A percentile compares a stretch with the other conserved stretches of the same genome.
Conservation (phyloP, 1,140 invertebrate species). For the Drosophila kanapiae region DNA sequence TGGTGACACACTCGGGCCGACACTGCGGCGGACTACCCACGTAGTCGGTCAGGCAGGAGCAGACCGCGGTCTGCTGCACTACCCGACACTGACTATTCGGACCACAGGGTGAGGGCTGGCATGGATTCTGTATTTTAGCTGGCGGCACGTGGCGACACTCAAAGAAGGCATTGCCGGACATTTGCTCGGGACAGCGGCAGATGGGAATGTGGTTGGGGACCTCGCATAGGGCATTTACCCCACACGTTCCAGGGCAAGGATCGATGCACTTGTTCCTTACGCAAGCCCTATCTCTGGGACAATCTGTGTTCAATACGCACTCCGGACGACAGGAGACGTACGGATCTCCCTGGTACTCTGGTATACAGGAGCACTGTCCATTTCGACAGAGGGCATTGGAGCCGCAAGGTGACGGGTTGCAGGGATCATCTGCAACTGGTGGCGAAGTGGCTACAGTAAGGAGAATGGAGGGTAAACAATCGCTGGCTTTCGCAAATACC, state of each 20-base stretch:
- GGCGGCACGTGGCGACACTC: slow-evolving; percentile 81
- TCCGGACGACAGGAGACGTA: slow-evolving; percentile 93
- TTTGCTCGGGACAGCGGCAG: slow-evolving; percentile 90
- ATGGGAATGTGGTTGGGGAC: slow-evolving; percentile 92
- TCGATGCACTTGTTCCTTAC: slow-evolving; percentile 93
- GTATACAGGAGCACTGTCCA: slow-evolving; percentile 92
- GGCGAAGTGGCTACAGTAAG: slow-evolving; percentile 58
- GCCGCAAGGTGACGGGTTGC: slow-evolving; percentile 93
- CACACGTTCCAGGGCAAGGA: slow-evolving; percentile 93
- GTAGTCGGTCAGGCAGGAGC: slow-evolving; percentile 90
- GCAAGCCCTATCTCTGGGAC: slow-evolving; percentile 90
- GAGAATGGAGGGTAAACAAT: slow-evolving; percentile 16
- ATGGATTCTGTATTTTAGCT: slow-evolving; percentile 86
- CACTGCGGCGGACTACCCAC: slow-evolving; percentile 91
- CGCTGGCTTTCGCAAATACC: no score
- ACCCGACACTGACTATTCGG: slow-evolving; percentile 91
- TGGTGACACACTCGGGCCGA: slow-evolving; percentile 91
- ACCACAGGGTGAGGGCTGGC: slow-evolving; percentile 91
- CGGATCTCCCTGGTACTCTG: slow-evolving; percentile 94
- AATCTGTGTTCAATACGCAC: slow-evolving; percentile 94
- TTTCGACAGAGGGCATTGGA: slow-evolving; percentile 92
- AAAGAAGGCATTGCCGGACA: slow-evolving; percentile 90
- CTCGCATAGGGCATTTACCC: slow-evolving; percentile 91
- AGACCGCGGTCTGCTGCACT: slow-evolving; percentile 90
- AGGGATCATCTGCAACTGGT: slow-evolving; percentile 85